A percentile compares a stretch with the other conserved stretches of the same genome.
Evolutionary conservation across 2,797 vertebrate species (phyloP).

Genomic region (Heteromormyrus szaboi): DNA sequence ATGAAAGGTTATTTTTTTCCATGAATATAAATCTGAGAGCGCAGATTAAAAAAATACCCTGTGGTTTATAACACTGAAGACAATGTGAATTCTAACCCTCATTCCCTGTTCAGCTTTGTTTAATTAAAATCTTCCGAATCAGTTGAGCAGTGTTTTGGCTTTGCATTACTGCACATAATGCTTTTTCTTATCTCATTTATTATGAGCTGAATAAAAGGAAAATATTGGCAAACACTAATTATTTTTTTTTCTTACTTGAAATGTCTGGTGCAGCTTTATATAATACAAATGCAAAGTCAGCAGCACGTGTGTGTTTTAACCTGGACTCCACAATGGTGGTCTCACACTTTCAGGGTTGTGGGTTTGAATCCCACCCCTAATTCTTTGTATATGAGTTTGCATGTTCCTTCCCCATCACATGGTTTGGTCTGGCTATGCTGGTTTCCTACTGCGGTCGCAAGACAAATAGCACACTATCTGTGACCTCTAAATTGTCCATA

Average conservation of each 20-base stretch:
- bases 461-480: not conserved
- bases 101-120: not conserved
- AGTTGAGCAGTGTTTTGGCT: conserved; percentile 10
- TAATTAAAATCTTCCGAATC: conserved; percentile 9
- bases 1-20: not conserved
- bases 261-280: not conserved
- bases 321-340: not conserved
- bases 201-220: not conserved
- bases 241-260: not conserved
- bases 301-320: not conserved
- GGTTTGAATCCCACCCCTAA: not conserved
- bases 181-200: conserved; percentile 1
- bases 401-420: not conserved
- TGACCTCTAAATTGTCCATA: not conserved
- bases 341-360: not conserved
- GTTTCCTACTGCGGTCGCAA: not conserved
- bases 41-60: not conserved
- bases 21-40: not conserved
- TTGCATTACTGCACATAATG: not conserved
- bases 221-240: not conserved
- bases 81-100: not conserved
- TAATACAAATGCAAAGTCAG: not conserved
- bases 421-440: not conserved
- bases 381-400: not conserved
- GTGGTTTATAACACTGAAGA: not conserved